Base-by-base conservation (phyloP, 2,797 vertebrate species). In the Malacoraja senta region DNA sequence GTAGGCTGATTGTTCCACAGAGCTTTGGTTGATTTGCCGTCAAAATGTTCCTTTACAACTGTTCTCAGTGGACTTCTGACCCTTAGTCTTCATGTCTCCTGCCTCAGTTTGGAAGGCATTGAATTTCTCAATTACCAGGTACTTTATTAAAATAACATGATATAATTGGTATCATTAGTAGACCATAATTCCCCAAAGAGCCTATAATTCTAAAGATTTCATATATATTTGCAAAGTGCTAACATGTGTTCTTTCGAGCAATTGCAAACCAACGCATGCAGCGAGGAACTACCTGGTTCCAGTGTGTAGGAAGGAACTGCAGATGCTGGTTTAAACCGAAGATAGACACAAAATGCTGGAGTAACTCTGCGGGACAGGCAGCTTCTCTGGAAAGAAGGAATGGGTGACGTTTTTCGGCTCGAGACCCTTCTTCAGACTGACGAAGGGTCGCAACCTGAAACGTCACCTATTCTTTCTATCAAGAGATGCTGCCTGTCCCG, bases 101-200 rank as follows among this genome's bases (percentile, higher is more conserved):
- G 90, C 10, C 35, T 76, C 90, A 0, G 35, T 76, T 71, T 76
- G 1, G 65, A 74, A 58, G 38, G 35, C 90, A 74, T 92, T 92
- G 90, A 92, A 24, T 72, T 92, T 92, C 90, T 53, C 90, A 92
- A 92, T 92, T 92, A 92, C 68, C 35, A 92, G 71, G 35, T 44
- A 76, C 71, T 92, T 92, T 92, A 92, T 92, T 92, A 76, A 72
- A 92, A 92, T 92, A 92, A 92, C 71, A 92, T 72, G 90, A 76
- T 92, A 38, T 76, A 92, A 92, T 92, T 92, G 90, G 84, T 71
- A 35, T 76, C 71, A 72, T 92, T 76, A 92, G 68, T 76, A 35
- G n/a, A 88, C 61, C 35, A 35, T 35, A 74, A 74, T 58, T 76
- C 90, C 72, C 90, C 71, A 7, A 58, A 92, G 90, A 58, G 68